phyloP scores from a whole-genome alignment of 64 coral and sea anemone genomes.

The Stichodactyla mertensii region DNA sequence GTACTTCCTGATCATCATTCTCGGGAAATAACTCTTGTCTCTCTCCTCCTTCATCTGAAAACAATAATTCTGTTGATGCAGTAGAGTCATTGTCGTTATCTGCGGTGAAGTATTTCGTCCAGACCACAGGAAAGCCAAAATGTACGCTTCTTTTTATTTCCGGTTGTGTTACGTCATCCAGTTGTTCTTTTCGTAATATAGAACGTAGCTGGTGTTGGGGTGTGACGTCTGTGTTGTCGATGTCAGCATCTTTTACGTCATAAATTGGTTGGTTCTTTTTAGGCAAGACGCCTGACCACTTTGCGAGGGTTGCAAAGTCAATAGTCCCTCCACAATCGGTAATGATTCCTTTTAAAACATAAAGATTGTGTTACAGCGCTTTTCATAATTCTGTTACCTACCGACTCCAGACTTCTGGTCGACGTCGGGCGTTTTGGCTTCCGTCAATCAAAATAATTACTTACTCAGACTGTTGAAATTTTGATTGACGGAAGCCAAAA shows the following conservation, averaged over 20 bases:
- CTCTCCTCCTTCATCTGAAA: slow-evolving; percentile 14
- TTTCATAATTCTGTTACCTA: too few relatives aligned
- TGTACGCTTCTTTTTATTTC: slow-evolving; percentile 1
- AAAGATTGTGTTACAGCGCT: background rate
- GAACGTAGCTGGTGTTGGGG: background rate
- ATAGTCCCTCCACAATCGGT: background rate
- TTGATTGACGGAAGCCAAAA: too few relatives aligned
- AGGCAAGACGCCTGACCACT: background rate
- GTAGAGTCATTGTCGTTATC: slow-evolving; percentile 16
- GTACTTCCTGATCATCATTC: slow-evolving; percentile 17
- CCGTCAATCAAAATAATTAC: too few relatives aligned
- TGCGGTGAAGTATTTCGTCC: background rate
- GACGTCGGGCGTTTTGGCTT: too few relatives aligned
- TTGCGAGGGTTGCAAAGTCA: background rate
- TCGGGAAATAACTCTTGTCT: background rate
- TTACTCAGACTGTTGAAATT: too few relatives aligned
- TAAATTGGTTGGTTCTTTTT: background rate
- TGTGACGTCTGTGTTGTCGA: background rate
- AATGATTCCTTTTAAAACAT: background rate
- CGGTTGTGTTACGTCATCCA: background rate
- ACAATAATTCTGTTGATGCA: slow-evolving; percentile 24
- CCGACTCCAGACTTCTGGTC: too few relatives aligned
- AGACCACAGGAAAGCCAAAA: slow-evolving; percentile 18
- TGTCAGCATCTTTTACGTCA: background rate
- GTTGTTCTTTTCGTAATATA: slow-evolving; percentile 13